Conservation (phyloP, 2,113 vertebrate genomes). For the Panurus biarmicus region DNA sequence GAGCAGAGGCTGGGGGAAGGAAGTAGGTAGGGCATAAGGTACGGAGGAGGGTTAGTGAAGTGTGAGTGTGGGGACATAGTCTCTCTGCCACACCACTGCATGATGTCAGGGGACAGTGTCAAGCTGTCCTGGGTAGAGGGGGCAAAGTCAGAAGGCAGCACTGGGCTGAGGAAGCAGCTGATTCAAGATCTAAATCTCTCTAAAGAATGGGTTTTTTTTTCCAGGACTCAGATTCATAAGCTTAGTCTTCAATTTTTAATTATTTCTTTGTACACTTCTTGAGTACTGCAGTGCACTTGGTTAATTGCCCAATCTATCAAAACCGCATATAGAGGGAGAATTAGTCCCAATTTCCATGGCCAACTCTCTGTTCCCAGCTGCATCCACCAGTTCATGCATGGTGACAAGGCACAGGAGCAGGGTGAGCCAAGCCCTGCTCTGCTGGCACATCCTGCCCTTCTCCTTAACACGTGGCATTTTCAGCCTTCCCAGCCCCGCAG, state of each 20-base stretch:
- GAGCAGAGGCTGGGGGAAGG: neutral
- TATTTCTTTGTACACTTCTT: neutral
- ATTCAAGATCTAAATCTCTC: neutral
- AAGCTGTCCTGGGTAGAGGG: neutral
- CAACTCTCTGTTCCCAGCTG: neutral
- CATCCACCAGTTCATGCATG: rapidly evolving
- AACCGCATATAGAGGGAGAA: neutral
- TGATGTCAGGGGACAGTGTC: neutral
- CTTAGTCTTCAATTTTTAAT: neutral
- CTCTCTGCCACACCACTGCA: neutral
- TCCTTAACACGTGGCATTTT: neutral
- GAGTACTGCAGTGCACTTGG: neutral
- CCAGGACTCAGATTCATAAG: neutral
- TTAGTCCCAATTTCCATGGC: neutral
- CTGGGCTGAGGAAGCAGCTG: neutral
- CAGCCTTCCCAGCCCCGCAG: neutral
- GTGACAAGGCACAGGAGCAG: neutral
- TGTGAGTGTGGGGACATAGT: no score
- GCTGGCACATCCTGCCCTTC: neutral
- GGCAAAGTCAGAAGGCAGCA: neutral
- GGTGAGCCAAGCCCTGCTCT: neutral
- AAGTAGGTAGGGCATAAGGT: neutral
- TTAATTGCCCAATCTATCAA: neutral
- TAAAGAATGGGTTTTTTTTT: rapidly evolving
- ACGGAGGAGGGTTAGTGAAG: neutral